These are phyloP conservation scores for Thecophora atra DNA, from an alignment of 2,888 invertebrate genomes.

Conservation along the genomic window DNA sequence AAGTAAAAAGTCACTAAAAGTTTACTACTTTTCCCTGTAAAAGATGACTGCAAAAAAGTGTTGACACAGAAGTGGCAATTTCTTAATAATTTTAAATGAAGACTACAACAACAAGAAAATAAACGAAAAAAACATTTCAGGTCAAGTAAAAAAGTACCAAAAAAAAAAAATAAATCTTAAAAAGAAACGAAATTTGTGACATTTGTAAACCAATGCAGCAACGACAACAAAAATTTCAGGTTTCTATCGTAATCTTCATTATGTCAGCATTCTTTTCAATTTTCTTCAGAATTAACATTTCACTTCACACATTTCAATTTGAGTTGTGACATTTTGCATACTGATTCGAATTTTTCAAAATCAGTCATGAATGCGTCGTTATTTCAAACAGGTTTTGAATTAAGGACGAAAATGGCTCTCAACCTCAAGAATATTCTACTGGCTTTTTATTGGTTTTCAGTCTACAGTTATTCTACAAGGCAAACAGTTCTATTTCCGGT, in stretches of 20 bases:
- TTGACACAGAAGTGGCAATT: slow-evolving; percentile 57
- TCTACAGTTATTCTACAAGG: too few species aligned
- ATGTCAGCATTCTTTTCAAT: too few species aligned
- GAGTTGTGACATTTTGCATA: too few species aligned
- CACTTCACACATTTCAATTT: not conserved
- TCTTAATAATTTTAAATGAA: slow-evolving; percentile 28
- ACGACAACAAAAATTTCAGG: not conserved
- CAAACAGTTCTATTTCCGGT: too few species aligned
- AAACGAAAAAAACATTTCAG: not conserved
- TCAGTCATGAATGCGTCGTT: too few species aligned
- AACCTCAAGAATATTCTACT: too few species aligned
- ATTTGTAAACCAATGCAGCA: not conserved
- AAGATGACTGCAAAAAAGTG: slow-evolving; percentile 45
- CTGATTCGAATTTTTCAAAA: too few species aligned
- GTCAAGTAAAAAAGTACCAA: not conserved
- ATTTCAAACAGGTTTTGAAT: too few species aligned
- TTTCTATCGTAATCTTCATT: too few species aligned
- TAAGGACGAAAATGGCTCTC: too few species aligned
- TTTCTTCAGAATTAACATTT: not conserved
- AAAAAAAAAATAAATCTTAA: not conserved
- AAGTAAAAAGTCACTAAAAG: not conserved
- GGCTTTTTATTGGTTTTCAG: too few species aligned
- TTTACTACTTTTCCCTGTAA: not conserved
- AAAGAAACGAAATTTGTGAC: not conserved
- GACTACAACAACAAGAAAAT: too few species aligned